Evolutionary conservation across 2,888 invertebrate species (phyloP), one percentile per base, ranked within the genome.

Genomic region (Emmelina monodactyla): DNA sequence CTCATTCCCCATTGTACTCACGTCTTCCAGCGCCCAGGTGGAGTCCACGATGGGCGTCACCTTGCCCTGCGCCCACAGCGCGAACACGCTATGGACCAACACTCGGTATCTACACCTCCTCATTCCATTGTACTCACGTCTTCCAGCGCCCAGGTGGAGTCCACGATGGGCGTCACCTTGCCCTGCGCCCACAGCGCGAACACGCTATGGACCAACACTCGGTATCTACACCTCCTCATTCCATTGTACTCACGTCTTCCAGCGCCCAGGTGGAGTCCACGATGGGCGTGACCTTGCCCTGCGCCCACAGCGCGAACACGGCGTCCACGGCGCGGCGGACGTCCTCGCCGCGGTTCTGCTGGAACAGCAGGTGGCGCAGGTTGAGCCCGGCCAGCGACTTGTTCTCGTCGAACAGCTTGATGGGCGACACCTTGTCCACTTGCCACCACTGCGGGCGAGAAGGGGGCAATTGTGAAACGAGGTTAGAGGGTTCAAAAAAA

Each of bases 341-440:
- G 60, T 86, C 88, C 31, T 84, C 87, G 16, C 87, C 83, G 42
- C 88, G 86, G 2, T 85, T 87, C 53, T 91, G 87, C 51, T 89
- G 88, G 78, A 89, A 91, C 72, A 93, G 83, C 63, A 94, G 76
- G 58, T 91, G 88, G 37, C 93, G 88, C 53, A 94, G 82, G 72
- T 92, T 92, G 68, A 94, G 84, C 1, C 93, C 94, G 29, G 88
- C 84, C 40, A 94, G 79, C 40, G 86, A 87, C 76, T 92, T 91
- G 82, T 93, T 94, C 69, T 94, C 93, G 54, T 93, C 92, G 71
- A 90, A 93, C 52, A 94, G 78, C 71, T 92, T 92, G 67, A 92
- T 85, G 5, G 93, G 93, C 3, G 90, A 91, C 44, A 94, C 87
- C 78, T 93, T 94, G 76, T 93, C 93, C 41, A 92, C 92, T 78